Evolutionary conservation across 2,113 vertebrate species (phyloP).

Genomic region (Etheostoma cragini): DNA sequence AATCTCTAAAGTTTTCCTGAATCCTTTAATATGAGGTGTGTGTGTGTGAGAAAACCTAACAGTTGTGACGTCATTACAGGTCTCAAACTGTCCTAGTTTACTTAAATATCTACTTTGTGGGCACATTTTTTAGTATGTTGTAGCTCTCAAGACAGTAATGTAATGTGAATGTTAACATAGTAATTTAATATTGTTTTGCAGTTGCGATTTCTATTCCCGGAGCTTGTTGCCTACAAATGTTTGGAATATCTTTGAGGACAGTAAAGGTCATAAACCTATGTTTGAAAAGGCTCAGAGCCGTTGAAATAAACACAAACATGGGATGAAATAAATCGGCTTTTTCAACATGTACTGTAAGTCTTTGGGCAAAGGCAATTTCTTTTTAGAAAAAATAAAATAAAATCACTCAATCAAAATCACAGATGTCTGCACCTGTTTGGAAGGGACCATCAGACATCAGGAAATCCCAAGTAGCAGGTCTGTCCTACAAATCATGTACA

Average conservation of each 20-base stretch:
- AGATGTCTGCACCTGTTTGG: neutral
- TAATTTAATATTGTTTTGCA: slow-evolving; percentile 21
- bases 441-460: neutral
- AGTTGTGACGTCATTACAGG: slow-evolving; percentile 31
- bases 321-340: neutral
- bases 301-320: neutral
- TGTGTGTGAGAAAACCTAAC: neutral
- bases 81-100: slow-evolving; percentile 25
- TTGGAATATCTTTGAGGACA: neutral
- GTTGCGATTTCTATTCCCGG: neutral
- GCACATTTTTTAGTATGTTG: slow-evolving; percentile 6
- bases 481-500: neutral
- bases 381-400: neutral
- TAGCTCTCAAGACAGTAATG: slow-evolving; percentile 32
- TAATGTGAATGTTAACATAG: slow-evolving; percentile 13
- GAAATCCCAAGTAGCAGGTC: neutral
- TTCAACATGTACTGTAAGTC: neutral
- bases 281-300: neutral
- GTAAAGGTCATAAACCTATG: neutral
- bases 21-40: slow-evolving; percentile 17
- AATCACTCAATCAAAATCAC: neutral
- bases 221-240: slow-evolving; percentile 2
- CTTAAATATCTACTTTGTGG: slow-evolving; percentile 12
- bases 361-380: too few relatives aligned
- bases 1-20: neutral